phyloP scores from a whole-genome alignment of 1,140 invertebrate genomes.

The Drosophila eugracilis region DNA sequence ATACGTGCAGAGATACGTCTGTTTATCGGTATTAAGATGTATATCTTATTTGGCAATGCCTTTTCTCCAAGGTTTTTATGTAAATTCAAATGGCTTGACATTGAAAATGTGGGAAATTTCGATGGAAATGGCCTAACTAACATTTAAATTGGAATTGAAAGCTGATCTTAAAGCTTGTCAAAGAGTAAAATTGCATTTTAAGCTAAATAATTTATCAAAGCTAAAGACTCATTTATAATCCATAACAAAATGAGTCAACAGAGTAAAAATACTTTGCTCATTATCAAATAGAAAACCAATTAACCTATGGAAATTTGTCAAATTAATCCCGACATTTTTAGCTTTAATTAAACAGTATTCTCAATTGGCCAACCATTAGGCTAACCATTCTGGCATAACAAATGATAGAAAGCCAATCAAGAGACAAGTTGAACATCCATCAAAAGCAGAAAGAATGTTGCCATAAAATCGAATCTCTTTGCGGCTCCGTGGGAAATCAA shows the following conservation, averaged over 20 bases:
- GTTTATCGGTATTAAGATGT: conserved; percentile 9
- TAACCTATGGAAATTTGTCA: neutral
- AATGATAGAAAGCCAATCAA: conserved; percentile 36
- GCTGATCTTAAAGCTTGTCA: neutral
- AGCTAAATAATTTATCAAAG: neutral
- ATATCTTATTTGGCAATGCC: conserved; percentile 10
- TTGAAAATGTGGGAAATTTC: conserved; percentile 8
- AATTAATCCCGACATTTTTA: conserved; percentile 2
- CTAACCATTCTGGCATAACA: conserved; percentile 9
- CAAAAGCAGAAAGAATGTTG: conserved; percentile 16
- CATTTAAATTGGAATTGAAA: too few relatives aligned
- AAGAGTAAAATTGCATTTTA: too few relatives aligned
- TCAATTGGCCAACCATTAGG: neutral
- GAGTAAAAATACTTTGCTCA: neutral
- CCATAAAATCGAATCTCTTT: conserved; percentile 32
- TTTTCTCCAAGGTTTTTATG: conserved; percentile 54
- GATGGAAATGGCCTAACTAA: neutral
- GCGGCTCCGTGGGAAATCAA: conserved; percentile 43
- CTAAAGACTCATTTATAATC: neutral
- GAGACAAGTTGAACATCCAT: conserved; percentile 40
- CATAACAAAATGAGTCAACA: neutral
- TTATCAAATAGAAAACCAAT: neutral
- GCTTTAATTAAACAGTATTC: conserved; percentile 8
- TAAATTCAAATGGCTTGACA: conserved; percentile 23
- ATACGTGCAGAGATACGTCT: conserved; percentile 38